A percentile compares a stretch with the other conserved stretches of the same genome.
Conservation (phyloP, 2,797 vertebrate species). For the Zonotrichia albicollis region DNA sequence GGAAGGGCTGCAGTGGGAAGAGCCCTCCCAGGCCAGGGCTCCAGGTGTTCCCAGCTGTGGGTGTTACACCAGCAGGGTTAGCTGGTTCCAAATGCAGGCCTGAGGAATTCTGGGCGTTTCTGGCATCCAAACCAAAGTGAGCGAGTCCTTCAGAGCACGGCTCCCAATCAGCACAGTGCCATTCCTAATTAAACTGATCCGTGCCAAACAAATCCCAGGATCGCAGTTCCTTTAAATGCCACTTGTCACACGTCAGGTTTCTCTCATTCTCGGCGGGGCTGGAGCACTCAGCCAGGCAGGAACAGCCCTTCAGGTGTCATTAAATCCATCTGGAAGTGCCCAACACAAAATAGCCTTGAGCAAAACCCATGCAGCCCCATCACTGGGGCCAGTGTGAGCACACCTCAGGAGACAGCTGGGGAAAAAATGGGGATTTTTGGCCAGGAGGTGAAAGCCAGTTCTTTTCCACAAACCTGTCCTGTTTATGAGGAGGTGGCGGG, state of each 20-base stretch:
- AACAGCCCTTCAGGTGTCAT: neutral
- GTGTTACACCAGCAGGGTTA: neutral
- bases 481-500: neutral
- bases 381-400: neutral
- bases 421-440: rapidly evolving
- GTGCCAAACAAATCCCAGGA: neutral
- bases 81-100: neutral
- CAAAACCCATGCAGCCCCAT: neutral
- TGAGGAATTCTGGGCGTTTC: neutral
- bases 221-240: neutral
- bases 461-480: too few relatives aligned
- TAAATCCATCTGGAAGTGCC: neutral
- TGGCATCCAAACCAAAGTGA: neutral
- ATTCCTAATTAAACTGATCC: neutral
- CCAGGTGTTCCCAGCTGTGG: neutral
- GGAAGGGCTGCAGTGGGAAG: neutral
- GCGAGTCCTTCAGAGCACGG: neutral
- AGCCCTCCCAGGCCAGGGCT: neutral
- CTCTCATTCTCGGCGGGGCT: neutral
- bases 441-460: neutral
- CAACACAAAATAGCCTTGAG: neutral
- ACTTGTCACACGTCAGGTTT: neutral
- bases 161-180: neutral
- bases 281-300: neutral
- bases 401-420: neutral